A percentile compares a stretch with the other conserved stretches of the same genome.
Conservation (phyloP, 2,888 invertebrate genomes). For the Dryadula phaetusa region DNA sequence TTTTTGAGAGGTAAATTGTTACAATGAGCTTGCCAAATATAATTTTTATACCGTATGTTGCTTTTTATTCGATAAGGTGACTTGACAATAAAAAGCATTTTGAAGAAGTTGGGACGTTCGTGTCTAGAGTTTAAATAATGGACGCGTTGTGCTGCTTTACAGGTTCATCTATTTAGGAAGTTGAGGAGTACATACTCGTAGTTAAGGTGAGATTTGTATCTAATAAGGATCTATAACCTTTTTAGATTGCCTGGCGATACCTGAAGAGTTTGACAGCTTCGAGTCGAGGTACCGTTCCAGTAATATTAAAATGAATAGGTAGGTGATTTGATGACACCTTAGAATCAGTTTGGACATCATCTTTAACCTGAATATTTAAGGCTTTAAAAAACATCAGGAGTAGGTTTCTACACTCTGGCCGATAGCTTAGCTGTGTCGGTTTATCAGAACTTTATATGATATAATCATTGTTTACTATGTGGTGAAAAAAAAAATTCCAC, state of each 20-base stretch:
- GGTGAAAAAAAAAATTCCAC: not conserved
- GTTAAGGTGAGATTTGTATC: not conserved
- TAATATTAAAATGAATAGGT: not conserved
- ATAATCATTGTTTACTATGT: slow-evolving; percentile 1
- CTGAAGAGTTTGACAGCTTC: not conserved
- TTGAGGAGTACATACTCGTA: not conserved
- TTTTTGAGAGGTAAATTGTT: not conserved
- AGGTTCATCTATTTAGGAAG: not conserved
- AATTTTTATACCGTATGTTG: no score
- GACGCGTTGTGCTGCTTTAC: not conserved
- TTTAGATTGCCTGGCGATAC: no score
- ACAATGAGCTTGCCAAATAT: not conserved
- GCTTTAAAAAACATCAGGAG: not conserved
- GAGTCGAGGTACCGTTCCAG: not conserved
- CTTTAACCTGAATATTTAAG: not conserved
- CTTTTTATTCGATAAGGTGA: no score
- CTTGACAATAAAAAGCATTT: not conserved
- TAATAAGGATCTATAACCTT: no score
- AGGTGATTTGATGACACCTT: not conserved
- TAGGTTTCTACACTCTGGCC: not conserved
- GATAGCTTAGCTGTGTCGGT: not conserved
- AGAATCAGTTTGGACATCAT: not conserved
- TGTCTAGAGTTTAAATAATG: not conserved
- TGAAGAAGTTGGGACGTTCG: not conserved
- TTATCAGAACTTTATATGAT: not conserved